phyloP scores from a whole-genome alignment of 2,888 invertebrate genomes.

The Prosapia bicincta region DNA sequence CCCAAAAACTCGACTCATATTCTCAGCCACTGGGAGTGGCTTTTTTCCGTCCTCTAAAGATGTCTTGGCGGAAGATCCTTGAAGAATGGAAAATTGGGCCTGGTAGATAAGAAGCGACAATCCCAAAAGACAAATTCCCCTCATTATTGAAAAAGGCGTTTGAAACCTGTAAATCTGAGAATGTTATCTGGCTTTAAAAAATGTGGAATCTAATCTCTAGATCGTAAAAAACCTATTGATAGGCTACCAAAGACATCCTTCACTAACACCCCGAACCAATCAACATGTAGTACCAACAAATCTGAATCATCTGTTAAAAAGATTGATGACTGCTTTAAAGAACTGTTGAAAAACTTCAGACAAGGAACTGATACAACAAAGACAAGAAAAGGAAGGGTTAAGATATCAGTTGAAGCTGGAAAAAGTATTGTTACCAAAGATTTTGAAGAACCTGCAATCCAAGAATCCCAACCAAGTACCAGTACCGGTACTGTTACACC shows the following conservation, averaged over 20 bases:
- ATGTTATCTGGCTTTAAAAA: constrained; percentile 26
- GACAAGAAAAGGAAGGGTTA: constrained; percentile 9
- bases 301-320: not conserved
- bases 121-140: constrained; percentile 28
- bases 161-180: constrained; percentile 13
- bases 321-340: constrained; percentile 10
- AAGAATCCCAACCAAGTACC: not conserved
- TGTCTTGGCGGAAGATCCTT: constrained; percentile 32
- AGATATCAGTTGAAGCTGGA: not conserved
- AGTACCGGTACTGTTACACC: constrained; percentile 5
- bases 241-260: not conserved
- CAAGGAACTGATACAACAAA: not conserved
- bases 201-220: constrained; percentile 20
- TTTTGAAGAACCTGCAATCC: not conserved
- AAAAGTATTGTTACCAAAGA: constrained; percentile 4
- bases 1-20: constrained; percentile 35
- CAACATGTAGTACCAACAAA: not conserved
- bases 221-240: constrained; percentile 12
- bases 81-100: constrained; percentile 31
- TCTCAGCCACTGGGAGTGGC: constrained; percentile 28
- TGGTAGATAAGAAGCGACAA: constrained; percentile 24
- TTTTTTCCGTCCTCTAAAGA: constrained; percentile 38
- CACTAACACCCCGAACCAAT: not conserved
- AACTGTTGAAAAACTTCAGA: constrained; percentile 9
- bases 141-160: constrained; percentile 20